Conservation (phyloP, 2,113 vertebrate genomes). For the Cricetomys ansorgei region DNA sequence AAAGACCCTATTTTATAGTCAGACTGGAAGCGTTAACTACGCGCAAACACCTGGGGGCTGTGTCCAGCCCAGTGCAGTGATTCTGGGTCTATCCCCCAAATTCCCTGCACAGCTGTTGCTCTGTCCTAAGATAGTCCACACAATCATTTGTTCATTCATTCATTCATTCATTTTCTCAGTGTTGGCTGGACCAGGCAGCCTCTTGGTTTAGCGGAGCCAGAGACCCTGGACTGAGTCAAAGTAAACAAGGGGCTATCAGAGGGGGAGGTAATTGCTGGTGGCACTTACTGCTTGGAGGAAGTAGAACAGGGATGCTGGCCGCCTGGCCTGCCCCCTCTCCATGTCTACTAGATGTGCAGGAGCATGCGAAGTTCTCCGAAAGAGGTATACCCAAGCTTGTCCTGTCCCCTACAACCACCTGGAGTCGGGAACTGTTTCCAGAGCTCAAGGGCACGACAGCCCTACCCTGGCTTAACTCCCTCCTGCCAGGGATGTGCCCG, state of each 20-base stretch:
- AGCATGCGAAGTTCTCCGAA: neutral
- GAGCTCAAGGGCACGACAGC: neutral
- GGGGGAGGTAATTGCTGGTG: neutral
- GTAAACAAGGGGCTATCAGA: fast-evolving
- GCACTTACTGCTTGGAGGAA: neutral
- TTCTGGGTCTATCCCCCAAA: neutral
- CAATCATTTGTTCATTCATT: neutral
- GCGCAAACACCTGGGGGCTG: neutral
- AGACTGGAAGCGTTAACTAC: neutral
- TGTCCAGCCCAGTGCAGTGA: fast-evolving
- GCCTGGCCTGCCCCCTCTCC: neutral
- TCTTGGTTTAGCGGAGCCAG: fast-evolving
- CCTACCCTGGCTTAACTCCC: neutral
- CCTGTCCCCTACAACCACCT: neutral
- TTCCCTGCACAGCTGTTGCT: neutral
- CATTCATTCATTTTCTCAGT: neutral
- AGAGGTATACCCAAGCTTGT: neutral
- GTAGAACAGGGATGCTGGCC: too few relatives aligned
- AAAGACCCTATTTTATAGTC: neutral
- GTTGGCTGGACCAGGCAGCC: neutral
- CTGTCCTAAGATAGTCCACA: neutral
- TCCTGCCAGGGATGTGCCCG: too few relatives aligned
- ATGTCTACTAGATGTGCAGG: neutral
- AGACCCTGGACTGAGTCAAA: neutral
- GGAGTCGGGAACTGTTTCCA: neutral